A percentile compares a stretch with the other conserved stretches of the same genome.
These are phyloP conservation scores for Epinotia demarniana DNA, from an alignment of 2,888 invertebrate species.

Conservation along the genomic window DNA sequence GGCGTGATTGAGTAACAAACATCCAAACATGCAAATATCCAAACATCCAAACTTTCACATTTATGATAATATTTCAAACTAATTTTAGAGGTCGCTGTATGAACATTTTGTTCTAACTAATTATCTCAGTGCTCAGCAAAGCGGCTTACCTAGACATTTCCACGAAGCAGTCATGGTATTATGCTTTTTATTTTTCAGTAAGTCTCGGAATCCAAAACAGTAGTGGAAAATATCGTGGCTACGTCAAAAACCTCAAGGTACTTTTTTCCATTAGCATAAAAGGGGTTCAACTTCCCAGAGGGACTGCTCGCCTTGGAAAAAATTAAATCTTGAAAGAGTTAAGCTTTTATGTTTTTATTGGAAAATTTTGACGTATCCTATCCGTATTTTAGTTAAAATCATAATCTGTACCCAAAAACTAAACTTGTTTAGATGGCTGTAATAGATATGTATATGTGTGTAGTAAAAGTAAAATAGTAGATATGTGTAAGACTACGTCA, in stretches of 20 bases:
- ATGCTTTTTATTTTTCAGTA: conserved; percentile 21
- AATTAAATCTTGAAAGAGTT: conserved; percentile 42
- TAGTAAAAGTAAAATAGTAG: no score
- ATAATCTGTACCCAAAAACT: no score
- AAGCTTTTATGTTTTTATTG: conserved; percentile 29
- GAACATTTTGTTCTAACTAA: neutral
- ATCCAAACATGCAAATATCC: no score
- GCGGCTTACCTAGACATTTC: neutral
- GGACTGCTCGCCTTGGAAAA: conserved; percentile 38
- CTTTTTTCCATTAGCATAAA: conserved; percentile 46
- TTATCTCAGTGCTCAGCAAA: conserved; percentile 15
- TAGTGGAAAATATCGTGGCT: conserved; percentile 29
- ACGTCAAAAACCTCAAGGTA: conserved; percentile 20
- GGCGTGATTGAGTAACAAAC: no score
- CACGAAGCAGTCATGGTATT: conserved; percentile 17
- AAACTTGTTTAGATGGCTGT: no score
- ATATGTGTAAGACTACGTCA: no score
- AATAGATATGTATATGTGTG: no score
- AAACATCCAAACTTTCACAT: no score
- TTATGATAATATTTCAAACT: neutral
- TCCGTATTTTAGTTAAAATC: neutral
- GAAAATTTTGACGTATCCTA: neutral
- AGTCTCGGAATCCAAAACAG: conserved; percentile 35
- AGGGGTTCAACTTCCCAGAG: conserved; percentile 38
- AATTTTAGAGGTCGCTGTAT: neutral